These are phyloP conservation scores for Hydrocynus forskahlii DNA, from an alignment of 2,797 vertebrate species.

Conservation along the genomic window DNA sequence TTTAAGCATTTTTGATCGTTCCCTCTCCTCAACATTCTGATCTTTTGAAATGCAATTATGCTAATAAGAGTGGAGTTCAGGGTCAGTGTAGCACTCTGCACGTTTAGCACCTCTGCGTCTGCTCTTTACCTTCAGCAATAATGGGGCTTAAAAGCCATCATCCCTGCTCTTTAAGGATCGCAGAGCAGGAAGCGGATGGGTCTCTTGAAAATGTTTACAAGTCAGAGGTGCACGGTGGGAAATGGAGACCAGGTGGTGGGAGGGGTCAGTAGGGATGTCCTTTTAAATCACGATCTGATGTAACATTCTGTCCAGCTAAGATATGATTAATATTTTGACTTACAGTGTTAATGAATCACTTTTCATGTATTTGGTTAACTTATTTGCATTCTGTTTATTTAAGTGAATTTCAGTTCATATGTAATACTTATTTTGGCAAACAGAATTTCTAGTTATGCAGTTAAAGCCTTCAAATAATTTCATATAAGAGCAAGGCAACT, in stretches of 20 bases:
- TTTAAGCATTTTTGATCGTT: slow-evolving; percentile 66
- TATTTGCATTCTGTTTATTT: too few relatives aligned
- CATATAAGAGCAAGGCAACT: too few relatives aligned
- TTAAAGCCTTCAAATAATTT: too few relatives aligned
- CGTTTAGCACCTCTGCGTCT: slow-evolving; percentile 48
- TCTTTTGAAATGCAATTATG: slow-evolving; percentile 81
- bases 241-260: slow-evolving; percentile 17
- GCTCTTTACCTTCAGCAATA: slow-evolving; percentile 68
- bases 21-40: slow-evolving; percentile 64
- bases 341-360: too few relatives aligned
- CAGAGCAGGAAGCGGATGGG: slow-evolving; percentile 27
- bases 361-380: too few relatives aligned
- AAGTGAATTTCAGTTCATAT: too few relatives aligned
- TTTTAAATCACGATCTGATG: not conserved
- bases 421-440: too few relatives aligned
- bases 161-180: slow-evolving; percentile 62
- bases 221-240: slow-evolving; percentile 50
- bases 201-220: slow-evolving; percentile 50
- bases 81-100: slow-evolving; percentile 57
- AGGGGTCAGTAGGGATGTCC: slow-evolving; percentile 2
- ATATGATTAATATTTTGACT: too few relatives aligned
- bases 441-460: too few relatives aligned
- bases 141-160: slow-evolving; percentile 75
- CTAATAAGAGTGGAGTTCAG: slow-evolving; percentile 69
- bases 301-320: not conserved